Evolutionary conservation across 2,797 vertebrate species (phyloP).

Genomic region (Phoeniculus purpureus): DNA sequence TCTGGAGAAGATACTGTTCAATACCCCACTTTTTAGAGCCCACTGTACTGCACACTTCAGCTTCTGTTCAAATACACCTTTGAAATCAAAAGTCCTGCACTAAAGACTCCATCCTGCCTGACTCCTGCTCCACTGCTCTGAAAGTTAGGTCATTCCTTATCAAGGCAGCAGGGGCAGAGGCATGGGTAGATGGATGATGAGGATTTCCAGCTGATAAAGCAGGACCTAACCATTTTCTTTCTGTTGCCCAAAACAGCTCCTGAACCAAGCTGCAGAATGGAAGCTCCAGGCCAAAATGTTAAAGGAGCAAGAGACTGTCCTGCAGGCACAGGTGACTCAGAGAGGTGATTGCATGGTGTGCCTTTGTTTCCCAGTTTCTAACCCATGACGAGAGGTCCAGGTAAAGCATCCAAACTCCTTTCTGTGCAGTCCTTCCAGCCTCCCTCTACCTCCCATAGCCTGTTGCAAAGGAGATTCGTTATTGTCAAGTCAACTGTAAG

Average conservation of each 20-base stretch:
- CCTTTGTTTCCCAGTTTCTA: conserved; percentile 38
- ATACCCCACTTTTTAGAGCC: background rate
- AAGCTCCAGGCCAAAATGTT: conserved; percentile 93
- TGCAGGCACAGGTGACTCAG: conserved; percentile 91
- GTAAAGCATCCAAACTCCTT: conserved; percentile 36
- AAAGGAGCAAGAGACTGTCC: conserved; percentile 92
- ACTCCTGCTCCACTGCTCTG: background rate
- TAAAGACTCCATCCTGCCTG: background rate
- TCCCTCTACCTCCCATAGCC: background rate
- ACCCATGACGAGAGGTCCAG: background rate
- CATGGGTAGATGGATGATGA: conserved; percentile 79
- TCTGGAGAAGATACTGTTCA: background rate
- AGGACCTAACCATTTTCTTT: conserved; percentile 68
- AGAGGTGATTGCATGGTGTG: conserved; percentile 30
- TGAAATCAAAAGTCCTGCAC: background rate
- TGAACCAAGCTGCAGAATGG: conserved; percentile 97
- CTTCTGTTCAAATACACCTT: background rate
- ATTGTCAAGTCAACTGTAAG: background rate
- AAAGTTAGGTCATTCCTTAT: conserved; percentile 72
- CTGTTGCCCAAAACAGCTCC: conserved; percentile 83
- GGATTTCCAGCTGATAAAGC: conserved; percentile 81
- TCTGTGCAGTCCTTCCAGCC: background rate
- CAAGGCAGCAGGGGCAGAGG: conserved; percentile 82
- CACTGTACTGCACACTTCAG: background rate
- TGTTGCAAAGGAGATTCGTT: background rate